Conservation (phyloP, 2,888 invertebrate species). For the Venustoraphidia nigricollis region DNA sequence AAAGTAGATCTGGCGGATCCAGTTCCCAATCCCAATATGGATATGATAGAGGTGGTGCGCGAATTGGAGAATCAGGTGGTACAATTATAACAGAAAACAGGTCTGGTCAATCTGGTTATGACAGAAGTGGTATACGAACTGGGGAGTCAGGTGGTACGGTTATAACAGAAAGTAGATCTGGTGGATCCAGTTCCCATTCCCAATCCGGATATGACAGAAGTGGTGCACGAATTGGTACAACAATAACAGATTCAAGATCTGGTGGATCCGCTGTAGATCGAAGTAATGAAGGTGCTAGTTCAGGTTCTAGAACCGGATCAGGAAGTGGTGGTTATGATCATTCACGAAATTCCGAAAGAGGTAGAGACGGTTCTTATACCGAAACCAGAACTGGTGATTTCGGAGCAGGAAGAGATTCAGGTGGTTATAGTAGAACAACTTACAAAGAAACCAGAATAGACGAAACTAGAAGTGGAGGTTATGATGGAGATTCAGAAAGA, state of each 20-base stretch:
- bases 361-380: background rate
- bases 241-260: constrained; percentile 6
- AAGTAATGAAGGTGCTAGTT: constrained; percentile 5
- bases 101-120: constrained; percentile 4
- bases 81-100: constrained; percentile 9
- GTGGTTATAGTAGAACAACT: background rate
- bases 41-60: constrained; percentile 9
- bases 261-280: constrained; percentile 5
- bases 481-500: background rate
- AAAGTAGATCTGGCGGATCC: constrained; percentile 7
- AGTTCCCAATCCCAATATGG: constrained; percentile 5
- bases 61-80: constrained; percentile 9
- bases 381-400: background rate
- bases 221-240: constrained; percentile 11
- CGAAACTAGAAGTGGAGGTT: background rate
- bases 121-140: constrained; percentile 9
- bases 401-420: background rate
- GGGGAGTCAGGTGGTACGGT: constrained; percentile 10
- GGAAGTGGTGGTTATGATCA: background rate
- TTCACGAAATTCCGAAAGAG: background rate
- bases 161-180: constrained; percentile 10
- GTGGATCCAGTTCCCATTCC: constrained; percentile 6
- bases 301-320: background rate
- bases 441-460: background rate
- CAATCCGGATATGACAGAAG: constrained; percentile 7